Conservation (phyloP, 2,888 invertebrate species). For the Cheilosia vulpina region DNA sequence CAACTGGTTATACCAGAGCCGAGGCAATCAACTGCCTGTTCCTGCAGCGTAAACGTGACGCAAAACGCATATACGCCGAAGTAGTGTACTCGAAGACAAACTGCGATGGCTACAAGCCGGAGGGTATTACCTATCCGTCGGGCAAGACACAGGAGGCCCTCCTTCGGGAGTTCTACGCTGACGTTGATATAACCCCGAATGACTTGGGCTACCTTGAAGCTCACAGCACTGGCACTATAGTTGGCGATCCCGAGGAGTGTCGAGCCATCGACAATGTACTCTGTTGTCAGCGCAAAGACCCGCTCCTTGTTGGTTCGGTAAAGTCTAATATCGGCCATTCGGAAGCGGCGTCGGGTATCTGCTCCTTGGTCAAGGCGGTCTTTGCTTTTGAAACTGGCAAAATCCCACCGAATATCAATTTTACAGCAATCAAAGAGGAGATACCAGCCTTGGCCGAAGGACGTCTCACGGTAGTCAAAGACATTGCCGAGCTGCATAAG, state of each 20-base stretch:
- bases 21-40: constrained; percentile 90
- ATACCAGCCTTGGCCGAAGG: constrained; percentile 87
- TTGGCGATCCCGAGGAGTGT: constrained; percentile 97
- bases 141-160: constrained; percentile 87
- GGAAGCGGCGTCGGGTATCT: constrained; percentile 93
- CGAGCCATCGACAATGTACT: constrained; percentile 92
- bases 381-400: constrained; percentile 91
- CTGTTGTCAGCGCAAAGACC: constrained; percentile 89
- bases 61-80: constrained; percentile 88
- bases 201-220: constrained; percentile 92
- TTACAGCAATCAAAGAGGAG: constrained; percentile 86
- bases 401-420: constrained; percentile 95
- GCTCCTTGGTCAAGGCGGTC: constrained; percentile 91
- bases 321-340: constrained; percentile 98
- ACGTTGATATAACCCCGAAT: constrained; percentile 88
- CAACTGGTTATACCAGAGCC: constrained; percentile 92
- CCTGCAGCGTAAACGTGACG: constrained; percentile 89
- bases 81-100: constrained; percentile 91
- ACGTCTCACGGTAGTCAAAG: constrained; percentile 89
- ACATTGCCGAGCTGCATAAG: constrained; percentile 88
- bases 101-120: constrained; percentile 90
- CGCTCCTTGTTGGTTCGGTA: constrained; percentile 93
- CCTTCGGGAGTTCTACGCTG: constrained; percentile 87
- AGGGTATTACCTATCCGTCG: constrained; percentile 88
- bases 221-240: constrained; percentile 92